These are phyloP conservation scores for Drosophila dives DNA, from an alignment of 2,888 invertebrate genomes.

Conservation along the genomic window DNA sequence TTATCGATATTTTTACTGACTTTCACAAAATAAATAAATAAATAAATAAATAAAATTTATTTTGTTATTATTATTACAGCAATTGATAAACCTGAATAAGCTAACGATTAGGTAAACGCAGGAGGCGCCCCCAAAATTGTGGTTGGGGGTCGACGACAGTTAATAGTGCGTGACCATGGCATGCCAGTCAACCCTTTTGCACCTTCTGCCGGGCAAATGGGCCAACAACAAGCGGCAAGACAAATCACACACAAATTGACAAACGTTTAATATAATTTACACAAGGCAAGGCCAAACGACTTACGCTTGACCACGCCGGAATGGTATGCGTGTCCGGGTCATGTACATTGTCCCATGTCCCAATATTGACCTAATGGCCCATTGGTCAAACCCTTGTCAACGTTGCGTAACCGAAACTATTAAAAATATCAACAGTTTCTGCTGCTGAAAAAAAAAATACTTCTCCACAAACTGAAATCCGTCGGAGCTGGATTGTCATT, in stretches of 20 bases:
- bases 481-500: conserved; percentile 51
- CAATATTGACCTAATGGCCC: conserved; percentile 67
- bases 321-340: conserved; percentile 27
- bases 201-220: conserved; percentile 50
- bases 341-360: conserved; percentile 12
- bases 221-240: conserved; percentile 44
- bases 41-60: too few relatives aligned
- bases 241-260: conserved; percentile 80
- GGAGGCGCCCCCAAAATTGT: neutral
- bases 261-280: conserved; percentile 80
- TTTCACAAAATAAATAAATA: neutral
- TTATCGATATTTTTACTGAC: neutral
- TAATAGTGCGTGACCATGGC: conserved; percentile 66
- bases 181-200: conserved; percentile 61
- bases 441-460: conserved; percentile 12
- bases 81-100: conserved; percentile 18
- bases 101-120: conserved; percentile 11
- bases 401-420: conserved; percentile 75
- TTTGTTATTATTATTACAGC: neutral
- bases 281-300: conserved; percentile 66
- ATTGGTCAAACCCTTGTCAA: conserved; percentile 77
- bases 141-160: conserved; percentile 20
- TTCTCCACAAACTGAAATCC: conserved; percentile 3
- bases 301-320: conserved; percentile 70
- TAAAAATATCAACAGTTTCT: conserved; percentile 76